These are phyloP conservation scores for Myrmecobius fasciatus DNA, from an alignment of 2,113 vertebrate genomes.

Conservation along the genomic window DNA sequence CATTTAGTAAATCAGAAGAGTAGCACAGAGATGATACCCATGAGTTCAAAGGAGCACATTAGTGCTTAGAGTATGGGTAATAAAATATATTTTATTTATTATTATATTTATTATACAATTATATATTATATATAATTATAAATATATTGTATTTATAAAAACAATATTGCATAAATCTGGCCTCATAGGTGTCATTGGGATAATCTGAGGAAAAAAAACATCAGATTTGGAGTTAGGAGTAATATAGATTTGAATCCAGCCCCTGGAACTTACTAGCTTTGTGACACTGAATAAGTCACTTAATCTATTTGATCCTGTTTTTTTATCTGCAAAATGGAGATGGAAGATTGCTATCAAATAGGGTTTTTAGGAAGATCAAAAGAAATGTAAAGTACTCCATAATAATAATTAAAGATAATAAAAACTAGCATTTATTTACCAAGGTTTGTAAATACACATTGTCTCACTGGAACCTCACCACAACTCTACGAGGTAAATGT, in stretches of 20 bases:
- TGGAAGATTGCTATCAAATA: not conserved
- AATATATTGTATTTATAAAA: too few species aligned
- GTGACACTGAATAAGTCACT: not conserved
- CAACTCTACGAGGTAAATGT: not conserved
- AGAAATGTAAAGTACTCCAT: not conserved
- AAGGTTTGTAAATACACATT: not conserved
- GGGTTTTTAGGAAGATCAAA: not conserved
- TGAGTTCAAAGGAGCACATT: not conserved
- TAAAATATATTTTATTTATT: not conserved
- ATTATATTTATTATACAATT: too few species aligned
- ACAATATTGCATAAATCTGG: not conserved
- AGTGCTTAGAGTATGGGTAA: not conserved
- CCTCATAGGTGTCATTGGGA: not conserved
- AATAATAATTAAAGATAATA: not conserved
- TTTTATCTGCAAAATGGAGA: not conserved
- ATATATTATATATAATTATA: too few species aligned
- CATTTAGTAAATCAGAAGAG: not conserved
- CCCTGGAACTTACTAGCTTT: not conserved
- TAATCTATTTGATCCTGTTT: not conserved
- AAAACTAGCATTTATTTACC: not conserved
- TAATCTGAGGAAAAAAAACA: not conserved
- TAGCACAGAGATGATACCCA: not conserved
- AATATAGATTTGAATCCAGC: not conserved
- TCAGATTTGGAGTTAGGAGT: not conserved
- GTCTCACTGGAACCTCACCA: not conserved